These are phyloP conservation scores for Acridotheres tristis DNA, from an alignment of 2,797 vertebrate genomes.

Conservation along the genomic window DNA sequence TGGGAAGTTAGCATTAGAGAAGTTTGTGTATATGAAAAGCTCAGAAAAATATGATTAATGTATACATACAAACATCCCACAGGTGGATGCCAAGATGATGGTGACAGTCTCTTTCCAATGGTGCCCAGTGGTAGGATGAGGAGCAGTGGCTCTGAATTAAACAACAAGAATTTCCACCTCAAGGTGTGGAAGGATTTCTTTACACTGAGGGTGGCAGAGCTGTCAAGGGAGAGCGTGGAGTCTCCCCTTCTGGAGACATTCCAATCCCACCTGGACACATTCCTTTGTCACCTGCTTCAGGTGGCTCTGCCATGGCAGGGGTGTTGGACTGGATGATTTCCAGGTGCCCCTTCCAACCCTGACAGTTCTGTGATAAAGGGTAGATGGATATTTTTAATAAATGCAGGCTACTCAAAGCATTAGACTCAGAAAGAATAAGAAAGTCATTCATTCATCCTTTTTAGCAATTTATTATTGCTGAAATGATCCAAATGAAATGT, in stretches of 20 bases:
- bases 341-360: neutral
- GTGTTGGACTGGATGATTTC: neutral
- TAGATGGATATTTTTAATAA: neutral
- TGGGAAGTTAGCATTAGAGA: neutral
- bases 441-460: neutral
- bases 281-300: neutral
- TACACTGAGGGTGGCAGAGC: neutral
- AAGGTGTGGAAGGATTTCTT: neutral
- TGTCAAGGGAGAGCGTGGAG: fast-evolving
- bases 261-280: fast-evolving
- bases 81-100: neutral
- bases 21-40: neutral
- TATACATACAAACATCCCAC: too few relatives aligned
- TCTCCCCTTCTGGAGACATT: neutral
- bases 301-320: neutral
- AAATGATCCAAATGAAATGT: neutral
- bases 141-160: neutral
- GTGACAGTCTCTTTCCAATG: neutral
- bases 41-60: neutral
- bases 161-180: neutral
- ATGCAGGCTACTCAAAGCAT: neutral
- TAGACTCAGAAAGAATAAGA: neutral
- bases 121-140: fast-evolving
- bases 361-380: neutral
- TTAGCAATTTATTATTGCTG: neutral